Conservation (phyloP, 2,888 invertebrate species). For the Agrochola lota region DNA sequence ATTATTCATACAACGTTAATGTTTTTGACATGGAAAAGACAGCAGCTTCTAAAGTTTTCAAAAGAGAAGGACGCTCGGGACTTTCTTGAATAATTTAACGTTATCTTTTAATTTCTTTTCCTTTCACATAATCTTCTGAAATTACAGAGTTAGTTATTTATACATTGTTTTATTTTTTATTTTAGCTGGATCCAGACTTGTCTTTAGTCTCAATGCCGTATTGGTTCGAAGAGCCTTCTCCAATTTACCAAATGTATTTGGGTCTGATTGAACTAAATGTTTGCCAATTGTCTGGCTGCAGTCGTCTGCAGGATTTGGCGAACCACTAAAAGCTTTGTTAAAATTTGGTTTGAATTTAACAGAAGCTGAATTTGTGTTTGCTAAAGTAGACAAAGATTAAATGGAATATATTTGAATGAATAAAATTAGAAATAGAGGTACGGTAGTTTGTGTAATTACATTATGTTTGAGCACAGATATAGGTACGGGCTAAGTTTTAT, state of each 20-base stretch:
- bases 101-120: slow-evolving; percentile 39
- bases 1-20: slow-evolving; percentile 10
- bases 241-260: slow-evolving; percentile 57
- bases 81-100: slow-evolving; percentile 30
- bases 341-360: slow-evolving; percentile 58
- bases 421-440: slow-evolving; percentile 4
- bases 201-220: slow-evolving; percentile 15
- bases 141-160: not conserved
- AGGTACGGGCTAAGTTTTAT: not conserved
- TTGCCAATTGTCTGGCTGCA: slow-evolving; percentile 67
- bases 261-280: slow-evolving; percentile 64
- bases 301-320: slow-evolving; percentile 63
- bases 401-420: slow-evolving; percentile 24
- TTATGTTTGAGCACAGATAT: not conserved
- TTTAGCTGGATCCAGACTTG: not conserved
- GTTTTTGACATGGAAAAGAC: slow-evolving; percentile 22
- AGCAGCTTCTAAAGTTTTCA: slow-evolving; percentile 21
- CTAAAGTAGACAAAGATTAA: slow-evolving; percentile 40
- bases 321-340: slow-evolving; percentile 63
- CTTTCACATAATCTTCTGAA: slow-evolving; percentile 4
- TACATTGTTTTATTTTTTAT: not conserved
- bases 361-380: slow-evolving; percentile 45
- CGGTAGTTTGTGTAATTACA: not conserved
- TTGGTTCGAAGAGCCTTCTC: slow-evolving; percentile 38
- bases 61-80: slow-evolving; percentile 11